Base-by-base conservation (phyloP, 2,113 vertebrate genomes). In the Gopherus evgoodei region DNA sequence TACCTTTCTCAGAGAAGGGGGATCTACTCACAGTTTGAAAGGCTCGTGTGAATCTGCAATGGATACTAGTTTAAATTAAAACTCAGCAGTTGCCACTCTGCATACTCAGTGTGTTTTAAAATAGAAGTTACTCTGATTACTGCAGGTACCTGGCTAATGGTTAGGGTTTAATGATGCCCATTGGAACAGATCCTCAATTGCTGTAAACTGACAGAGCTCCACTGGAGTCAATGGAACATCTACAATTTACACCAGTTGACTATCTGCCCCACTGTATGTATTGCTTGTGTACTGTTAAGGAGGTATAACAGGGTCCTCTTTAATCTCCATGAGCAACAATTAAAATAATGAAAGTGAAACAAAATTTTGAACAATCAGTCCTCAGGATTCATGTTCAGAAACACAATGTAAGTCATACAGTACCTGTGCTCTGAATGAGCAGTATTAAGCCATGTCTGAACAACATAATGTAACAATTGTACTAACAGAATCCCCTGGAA, bases 11-110 rank as follows among this genome's bases (percentile, higher is more conserved):
- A 44, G 38, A 76, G 5, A 25, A 44, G 5, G 38, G 47, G 47
- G 47, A 19, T 24, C 38, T 75, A 42, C 21, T 76, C 3, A 24
- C 11, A 72, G 31, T 13, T 9, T 21, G 59, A 24, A 38, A 4
- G 53, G 47, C 11, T 44, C 29, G 17, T 11, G 12, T 12, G 19
- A 25, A 50, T 22, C 17, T 21, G 1, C 9, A 31, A 44, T 1
- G 13, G 57, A 59, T 31, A 31, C 75, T 38, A 4, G 49, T 84
- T 62, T 19, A 81, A 76, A 14, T 75, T 14, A 76, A 76, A 13
- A 8, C 14, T 6, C 19, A 6, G 1, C 17, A 16, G 35, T 0
- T 0, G 56, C 56, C n/a, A 57, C 44, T 44, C 62, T 35, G 29
- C 88, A 29, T 54, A 42, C 69, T 22, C 0, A 29, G 59, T 22